Base-by-base conservation (phyloP, 2,113 vertebrate species). In the Callithrix jacchus region DNA sequence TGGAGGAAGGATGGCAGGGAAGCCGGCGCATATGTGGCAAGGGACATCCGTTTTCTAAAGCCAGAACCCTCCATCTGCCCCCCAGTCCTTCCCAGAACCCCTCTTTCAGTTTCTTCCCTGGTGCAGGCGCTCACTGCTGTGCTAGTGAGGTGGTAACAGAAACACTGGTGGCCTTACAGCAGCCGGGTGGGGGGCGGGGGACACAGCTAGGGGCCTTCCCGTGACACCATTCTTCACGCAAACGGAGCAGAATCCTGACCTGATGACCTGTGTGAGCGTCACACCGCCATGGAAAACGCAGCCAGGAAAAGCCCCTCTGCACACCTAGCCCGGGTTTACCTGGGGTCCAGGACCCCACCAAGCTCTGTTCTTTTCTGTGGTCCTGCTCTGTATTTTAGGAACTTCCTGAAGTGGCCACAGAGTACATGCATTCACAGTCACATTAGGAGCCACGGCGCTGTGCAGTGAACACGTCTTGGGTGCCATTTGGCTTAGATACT, bases 341-440 rank as follows among this genome's bases (percentile, higher is more conserved):
- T 30, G 27, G 54, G 13, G 35, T 6, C 3, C 37, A 11, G 58
- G 68, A 0, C 1, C 11, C 58, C 49, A 27, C 2, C 6, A 1
- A 3, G 0, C 27, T 42, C 16, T 71, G 6, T 16, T 23, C 37
- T 52, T 30, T 40, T 2, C 0, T 7, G 2, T 3, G 30, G 12
- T 64, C 27, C 66, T 7, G 23, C 4, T 27, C 25, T 1, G 47
- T 4, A 1, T 27, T 47, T 40, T 5, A 4, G 2, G 0, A 2
- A 4, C 11, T 32, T 35, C 87, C 47, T 37, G 0, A 0, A 27
- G 61, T 8, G 27, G 20, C 52, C 8, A 8, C 23, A 1, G 3
- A 2, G 0, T 1, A 1, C 3, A 12, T 42, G 11, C 12, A 35
- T 6, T 23, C 17, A 1, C 1, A 7, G 3, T 4, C 0, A 5